Base-by-base conservation (phyloP, 2,113 vertebrate genomes). In the Eurystomus gularis region DNA sequence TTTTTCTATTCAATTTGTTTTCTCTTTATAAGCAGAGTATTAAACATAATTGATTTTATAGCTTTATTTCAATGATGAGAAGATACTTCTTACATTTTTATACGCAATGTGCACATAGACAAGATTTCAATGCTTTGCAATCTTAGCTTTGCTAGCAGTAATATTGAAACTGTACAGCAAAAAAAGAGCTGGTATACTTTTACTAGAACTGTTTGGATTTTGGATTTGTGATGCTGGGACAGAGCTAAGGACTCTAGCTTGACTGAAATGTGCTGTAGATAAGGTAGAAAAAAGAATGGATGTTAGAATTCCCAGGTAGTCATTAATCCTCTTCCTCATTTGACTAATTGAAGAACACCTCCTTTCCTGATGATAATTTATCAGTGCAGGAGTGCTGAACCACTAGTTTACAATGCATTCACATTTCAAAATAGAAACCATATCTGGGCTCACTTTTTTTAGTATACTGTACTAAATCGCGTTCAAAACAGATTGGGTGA, bases 181-280 rank as follows among this genome's bases (percentile, higher is more conserved):
- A 86, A 70, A 28, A 62, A 58, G 39, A 21, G 24, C 31, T 35
- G 16, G n/a, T 73, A 21, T 31, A 60, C 31, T 72, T 95, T 17
- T 49, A 65, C 52, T 82, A 57, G 65, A 52, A 48, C 28, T 2
- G 35, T 14, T 35, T 57, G 24, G 64, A 13, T 16, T 49, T 89
- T 88, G 40, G 46, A 44, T 90, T 69, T 77, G 28, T 78, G 61
- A 82, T 37, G 33, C 85, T 60, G 25, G 9, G 68, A 29, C 76
- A 78, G n/a, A 24, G 7, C 49, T 77, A 40, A 92, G 68, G 78
- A 86, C 60, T 87, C 70, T 16, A 60, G 37, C 40, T 89, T 58
- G 48, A 68, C 78, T 96, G 89, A 93, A 96, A 81, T 42, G 52
- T 85, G 72, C 91, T 93, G 21, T 8, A 89, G 91, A 75, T 5